Evolutionary conservation across 1,140 invertebrate species (phyloP).

Genomic region (Oppia nitens): DNA sequence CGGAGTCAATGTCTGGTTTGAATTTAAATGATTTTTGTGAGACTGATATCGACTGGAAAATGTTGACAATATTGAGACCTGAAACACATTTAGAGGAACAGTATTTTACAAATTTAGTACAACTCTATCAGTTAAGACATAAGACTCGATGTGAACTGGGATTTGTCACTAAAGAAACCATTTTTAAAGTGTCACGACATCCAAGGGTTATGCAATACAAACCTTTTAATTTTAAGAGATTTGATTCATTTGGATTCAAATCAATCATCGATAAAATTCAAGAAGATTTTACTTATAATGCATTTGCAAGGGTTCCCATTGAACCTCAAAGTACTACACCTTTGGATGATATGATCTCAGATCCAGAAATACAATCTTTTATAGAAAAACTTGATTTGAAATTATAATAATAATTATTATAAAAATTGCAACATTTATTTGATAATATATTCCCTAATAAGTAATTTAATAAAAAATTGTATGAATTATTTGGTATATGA

Average conservation of each 20-base stretch:
- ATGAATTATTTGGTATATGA: no score
- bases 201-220: not conserved
- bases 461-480: no score
- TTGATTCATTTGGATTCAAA: not conserved
- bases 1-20: slow-evolving; percentile 56
- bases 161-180: not conserved
- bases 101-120: slow-evolving; percentile 52
- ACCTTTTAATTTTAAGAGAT: not conserved
- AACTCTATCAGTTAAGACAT: not conserved
- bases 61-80: slow-evolving; percentile 67
- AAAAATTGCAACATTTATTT: no score
- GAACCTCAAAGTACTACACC: not conserved
- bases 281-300: not conserved
- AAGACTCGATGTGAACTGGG: not conserved
- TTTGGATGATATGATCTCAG: no score
- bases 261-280: not conserved
- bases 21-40: slow-evolving; percentile 57
- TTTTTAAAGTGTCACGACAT: not conserved
- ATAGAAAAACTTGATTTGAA: no score
- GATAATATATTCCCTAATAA: no score
- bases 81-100: slow-evolving; percentile 66
- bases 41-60: slow-evolving; percentile 80
- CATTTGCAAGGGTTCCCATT: not conserved
- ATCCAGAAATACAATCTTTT: no score
- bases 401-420: no score